Evolutionary conservation across 1,140 invertebrate genomes (phyloP).

Genomic region (Philopotamus ludificatus): DNA sequence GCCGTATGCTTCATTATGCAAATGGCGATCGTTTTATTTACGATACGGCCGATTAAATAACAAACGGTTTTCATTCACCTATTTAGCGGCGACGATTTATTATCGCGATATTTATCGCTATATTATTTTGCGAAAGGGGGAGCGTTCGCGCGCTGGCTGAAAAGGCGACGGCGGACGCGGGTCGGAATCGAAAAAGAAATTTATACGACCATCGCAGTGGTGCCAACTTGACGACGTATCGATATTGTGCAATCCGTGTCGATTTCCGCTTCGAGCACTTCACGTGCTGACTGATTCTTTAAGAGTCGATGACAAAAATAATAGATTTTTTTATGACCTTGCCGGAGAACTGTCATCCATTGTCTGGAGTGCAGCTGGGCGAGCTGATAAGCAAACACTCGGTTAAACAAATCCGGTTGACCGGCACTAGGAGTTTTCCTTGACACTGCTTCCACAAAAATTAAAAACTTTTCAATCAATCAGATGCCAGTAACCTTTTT

Average conservation of each 20-base stretch:
- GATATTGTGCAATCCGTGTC: too few species aligned
- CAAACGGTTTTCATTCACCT: neutral
- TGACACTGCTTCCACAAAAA: slow-evolving; percentile 21
- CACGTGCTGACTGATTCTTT: too few species aligned
- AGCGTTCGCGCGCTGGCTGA: too few species aligned
- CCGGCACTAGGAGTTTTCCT: slow-evolving; percentile 17
- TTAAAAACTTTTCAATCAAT: neutral
- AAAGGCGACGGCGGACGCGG: too few species aligned
- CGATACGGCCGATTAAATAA: neutral
- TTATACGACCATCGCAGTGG: too few species aligned
- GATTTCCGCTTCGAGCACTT: too few species aligned
- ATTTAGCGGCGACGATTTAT: too few species aligned
- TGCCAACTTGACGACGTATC: too few species aligned
- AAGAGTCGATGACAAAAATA: neutral
- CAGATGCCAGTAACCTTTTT: neutral
- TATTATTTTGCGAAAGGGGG: too few species aligned
- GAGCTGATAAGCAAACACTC: slow-evolving; percentile 14
- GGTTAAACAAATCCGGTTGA: slow-evolving; percentile 10
- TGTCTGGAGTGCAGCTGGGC: neutral
- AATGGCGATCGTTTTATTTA: neutral
- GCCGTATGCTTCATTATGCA: neutral
- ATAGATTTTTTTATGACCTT: slow-evolving; percentile 2
- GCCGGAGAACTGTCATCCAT: slow-evolving; percentile 9
- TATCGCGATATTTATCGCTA: too few species aligned
- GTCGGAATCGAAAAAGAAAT: too few species aligned